Percentiles rank a stretch among this genome's conserved stretches.
Conservation (phyloP, 2,797 vertebrate genomes). For the Otus scops region DNA sequence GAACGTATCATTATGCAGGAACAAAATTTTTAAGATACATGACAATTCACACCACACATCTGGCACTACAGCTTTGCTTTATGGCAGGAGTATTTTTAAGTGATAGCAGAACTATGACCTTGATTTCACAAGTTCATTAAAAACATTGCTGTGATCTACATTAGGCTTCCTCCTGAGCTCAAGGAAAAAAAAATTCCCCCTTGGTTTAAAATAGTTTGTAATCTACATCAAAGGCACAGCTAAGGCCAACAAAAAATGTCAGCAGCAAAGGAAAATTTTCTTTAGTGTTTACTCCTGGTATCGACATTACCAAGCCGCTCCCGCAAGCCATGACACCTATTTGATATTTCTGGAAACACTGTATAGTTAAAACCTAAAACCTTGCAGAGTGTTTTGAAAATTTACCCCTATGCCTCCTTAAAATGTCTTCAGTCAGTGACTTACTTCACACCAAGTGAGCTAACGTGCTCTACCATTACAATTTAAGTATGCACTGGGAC, state of each 20-base stretch:
- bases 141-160: neutral
- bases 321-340: neutral
- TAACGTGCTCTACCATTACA: neutral
- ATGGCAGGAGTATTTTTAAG: neutral
- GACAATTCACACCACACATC: constrained; percentile 17
- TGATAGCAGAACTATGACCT: constrained; percentile 30
- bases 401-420: neutral
- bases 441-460: neutral
- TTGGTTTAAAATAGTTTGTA: neutral
- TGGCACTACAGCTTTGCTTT: constrained; percentile 24
- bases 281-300: neutral
- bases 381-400: neutral
- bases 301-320: neutral
- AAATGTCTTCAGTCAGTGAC: neutral
- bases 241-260: constrained; percentile 6
- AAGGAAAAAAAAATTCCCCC: neutral
- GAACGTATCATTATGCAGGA: constrained; percentile 14
- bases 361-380: neutral
- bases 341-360: neutral
- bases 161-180: neutral
- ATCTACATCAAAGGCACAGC: neutral
- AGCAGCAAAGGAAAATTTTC: neutral
- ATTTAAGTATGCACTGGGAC: neutral
- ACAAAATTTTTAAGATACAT: neutral
- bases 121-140: constrained; percentile 53